Evolutionary conservation across 1,140 invertebrate species (phyloP), one percentile per base, ranked within the genome.

Genomic region (Phortica variegata): DNA sequence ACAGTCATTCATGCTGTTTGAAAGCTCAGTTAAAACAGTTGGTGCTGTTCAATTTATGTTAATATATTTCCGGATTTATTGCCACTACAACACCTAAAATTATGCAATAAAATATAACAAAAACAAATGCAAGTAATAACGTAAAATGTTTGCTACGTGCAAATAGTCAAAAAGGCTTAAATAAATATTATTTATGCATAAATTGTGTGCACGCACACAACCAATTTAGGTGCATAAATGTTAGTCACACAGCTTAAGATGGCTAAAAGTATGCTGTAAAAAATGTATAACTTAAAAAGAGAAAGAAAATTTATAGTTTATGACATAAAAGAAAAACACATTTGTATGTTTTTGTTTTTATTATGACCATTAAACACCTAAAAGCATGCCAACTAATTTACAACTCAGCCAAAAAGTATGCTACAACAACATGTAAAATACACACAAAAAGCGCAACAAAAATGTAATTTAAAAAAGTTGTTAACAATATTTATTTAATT

Each of bases 31-130:
- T n/a, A n/a, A n/a, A n/a, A n/a, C n/a, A n/a, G n/a, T n/a, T n/a
- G n/a, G n/a, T n/a, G n/a, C n/a, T n/a, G n/a, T n/a, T n/a, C n/a
- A n/a, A n/a, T n/a, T n/a, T n/a, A n/a, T n/a, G n/a, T n/a, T n/a
- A n/a, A n/a, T n/a, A n/a, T n/a, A n/a, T n/a, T n/a, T n/a, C n/a
- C n/a, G n/a, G n/a, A n/a, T n/a, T n/a, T n/a, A n/a, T n/a, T n/a
- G n/a, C n/a, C n/a, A n/a, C 8, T 15, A 34, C 13, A 40, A 47
- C 49, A 48, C 40, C 44, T 47, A 58, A 46, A 45, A 42, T 41
- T 49, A 44, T 41, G 49, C 50, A 49, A 58, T 58, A 57, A 58
- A 53, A 58, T 26, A 45, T 37, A 56, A 55, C 52, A 56, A 47
- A 55, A 49, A 38, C 41, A 29, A 56, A 59, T 60, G 40, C 59